Conservation (phyloP, 37 sponge, comb jelly and placozoan species). For the Hexactinellida sp. region DNA sequence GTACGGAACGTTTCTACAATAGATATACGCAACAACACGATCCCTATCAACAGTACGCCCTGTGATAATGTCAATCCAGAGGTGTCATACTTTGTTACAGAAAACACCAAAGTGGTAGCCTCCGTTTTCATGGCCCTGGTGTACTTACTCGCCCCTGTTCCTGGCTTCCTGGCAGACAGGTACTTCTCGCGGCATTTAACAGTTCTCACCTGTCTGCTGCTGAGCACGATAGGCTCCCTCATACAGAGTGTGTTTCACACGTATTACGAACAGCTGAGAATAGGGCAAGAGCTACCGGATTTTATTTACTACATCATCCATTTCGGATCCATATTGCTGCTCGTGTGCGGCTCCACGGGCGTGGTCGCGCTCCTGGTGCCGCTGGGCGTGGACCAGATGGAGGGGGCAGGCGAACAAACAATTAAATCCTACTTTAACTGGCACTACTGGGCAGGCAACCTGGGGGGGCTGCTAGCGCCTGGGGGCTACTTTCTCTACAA, state of each 20-base stretch:
- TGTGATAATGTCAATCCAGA: background rate
- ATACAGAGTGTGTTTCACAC: background rate
- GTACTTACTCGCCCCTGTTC: background rate
- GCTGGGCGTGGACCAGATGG: conserved; percentile 33
- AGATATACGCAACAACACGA: background rate
- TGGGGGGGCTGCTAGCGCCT: conserved; percentile 17
- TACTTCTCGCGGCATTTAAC: background rate
- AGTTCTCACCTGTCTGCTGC: background rate
- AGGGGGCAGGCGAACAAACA: conserved; percentile 17
- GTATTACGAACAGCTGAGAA: background rate
- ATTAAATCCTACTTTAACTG: conserved; percentile 41
- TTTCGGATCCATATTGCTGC: background rate
- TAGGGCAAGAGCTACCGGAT: background rate
- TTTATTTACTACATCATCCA: background rate
- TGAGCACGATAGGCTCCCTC: background rate
- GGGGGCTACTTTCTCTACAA: background rate
- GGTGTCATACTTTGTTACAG: background rate
- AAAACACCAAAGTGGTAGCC: background rate
- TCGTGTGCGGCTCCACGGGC: conserved; percentile 22
- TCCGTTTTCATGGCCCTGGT: background rate
- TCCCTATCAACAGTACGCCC: background rate
- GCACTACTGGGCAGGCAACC: conserved; percentile 45
- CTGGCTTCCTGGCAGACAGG: background rate
- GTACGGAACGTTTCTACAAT: background rate
- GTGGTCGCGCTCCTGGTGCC: conserved; percentile 30